phyloP scores from a whole-genome alignment of 2,797 vertebrate genomes.

The Xiphorhynchus erythropygius region DNA sequence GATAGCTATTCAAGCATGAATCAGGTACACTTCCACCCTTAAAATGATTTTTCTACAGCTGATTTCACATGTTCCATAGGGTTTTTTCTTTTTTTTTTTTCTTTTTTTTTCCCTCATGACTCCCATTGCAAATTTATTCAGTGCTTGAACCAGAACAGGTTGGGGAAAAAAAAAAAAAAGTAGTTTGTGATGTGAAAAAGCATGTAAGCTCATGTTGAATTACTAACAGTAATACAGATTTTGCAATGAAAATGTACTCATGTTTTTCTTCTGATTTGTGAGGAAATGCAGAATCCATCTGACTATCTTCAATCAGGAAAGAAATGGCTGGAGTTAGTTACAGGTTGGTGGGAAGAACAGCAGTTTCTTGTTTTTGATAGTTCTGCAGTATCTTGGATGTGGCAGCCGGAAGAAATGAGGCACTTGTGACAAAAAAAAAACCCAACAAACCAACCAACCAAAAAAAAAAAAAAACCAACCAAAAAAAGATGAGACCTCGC shows the following conservation, averaged over 20 bases:
- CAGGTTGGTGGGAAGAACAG: not conserved
- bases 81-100: accelerated
- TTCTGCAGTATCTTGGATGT: not conserved
- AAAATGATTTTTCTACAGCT: not conserved
- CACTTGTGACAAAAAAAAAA: no score
- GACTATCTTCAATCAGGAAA: not conserved
- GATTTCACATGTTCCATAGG: not conserved
- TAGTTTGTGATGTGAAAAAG: not conserved
- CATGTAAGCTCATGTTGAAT: not conserved
- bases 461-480: no score
- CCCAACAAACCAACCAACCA: no score
- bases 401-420: not conserved
- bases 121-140: not conserved
- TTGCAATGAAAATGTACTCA: not conserved
- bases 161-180: not conserved
- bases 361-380: not conserved
- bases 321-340: not conserved
- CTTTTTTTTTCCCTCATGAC: not conserved
- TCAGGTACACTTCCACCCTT: not conserved
- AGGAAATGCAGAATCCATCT: not conserved
- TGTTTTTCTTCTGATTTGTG: not conserved
- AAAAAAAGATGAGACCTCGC: not conserved
- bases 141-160: not conserved
- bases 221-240: not conserved
- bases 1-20: not conserved